Percentiles rank a stretch among this genome's conserved stretches.
Evolutionary conservation across 2,888 invertebrate species (phyloP).

Genomic region (Leucania comma): DNA sequence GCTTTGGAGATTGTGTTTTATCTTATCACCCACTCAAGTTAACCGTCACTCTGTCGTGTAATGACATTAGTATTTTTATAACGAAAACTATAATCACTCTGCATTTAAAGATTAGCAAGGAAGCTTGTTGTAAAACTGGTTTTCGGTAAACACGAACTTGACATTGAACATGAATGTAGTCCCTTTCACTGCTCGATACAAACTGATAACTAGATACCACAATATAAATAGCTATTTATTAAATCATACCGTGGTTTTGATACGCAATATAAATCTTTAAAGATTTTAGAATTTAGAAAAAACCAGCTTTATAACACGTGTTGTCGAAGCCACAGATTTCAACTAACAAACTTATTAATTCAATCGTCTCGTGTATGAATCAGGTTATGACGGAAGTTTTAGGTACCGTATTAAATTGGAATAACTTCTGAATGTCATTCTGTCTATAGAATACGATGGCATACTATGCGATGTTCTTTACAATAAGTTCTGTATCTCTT

Average conservation of each 20-base stretch:
- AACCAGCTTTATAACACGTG: conserved; percentile 10
- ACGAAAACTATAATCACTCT: conserved; percentile 27
- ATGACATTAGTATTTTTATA: conserved; percentile 48
- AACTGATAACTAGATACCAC: background rate
- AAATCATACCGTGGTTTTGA: background rate
- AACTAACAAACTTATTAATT: conserved; percentile 18
- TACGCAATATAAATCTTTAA: background rate
- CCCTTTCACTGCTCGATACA: conserved; percentile 11
- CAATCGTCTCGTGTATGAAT: background rate
- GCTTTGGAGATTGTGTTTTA: conserved; percentile 69
- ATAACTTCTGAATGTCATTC: background rate
- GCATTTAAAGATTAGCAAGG: conserved; percentile 1
- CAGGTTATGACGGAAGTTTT: conserved; percentile 18
- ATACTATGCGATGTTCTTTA: background rate
- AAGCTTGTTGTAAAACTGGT: conserved; percentile 27
- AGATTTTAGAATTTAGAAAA: conserved; percentile 1
- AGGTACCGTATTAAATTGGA: background rate
- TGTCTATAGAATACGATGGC: background rate
- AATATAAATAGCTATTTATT: background rate
- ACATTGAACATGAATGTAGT: background rate
- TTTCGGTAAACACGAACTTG: conserved; percentile 19
- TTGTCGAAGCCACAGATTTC: conserved; percentile 15
- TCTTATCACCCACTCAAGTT: conserved; percentile 75
- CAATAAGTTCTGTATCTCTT: background rate
- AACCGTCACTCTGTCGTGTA: conserved; percentile 49